Evolutionary conservation across 2,113 vertebrate genomes (phyloP).

Genomic region (Trochalopteron elliotii): DNA sequence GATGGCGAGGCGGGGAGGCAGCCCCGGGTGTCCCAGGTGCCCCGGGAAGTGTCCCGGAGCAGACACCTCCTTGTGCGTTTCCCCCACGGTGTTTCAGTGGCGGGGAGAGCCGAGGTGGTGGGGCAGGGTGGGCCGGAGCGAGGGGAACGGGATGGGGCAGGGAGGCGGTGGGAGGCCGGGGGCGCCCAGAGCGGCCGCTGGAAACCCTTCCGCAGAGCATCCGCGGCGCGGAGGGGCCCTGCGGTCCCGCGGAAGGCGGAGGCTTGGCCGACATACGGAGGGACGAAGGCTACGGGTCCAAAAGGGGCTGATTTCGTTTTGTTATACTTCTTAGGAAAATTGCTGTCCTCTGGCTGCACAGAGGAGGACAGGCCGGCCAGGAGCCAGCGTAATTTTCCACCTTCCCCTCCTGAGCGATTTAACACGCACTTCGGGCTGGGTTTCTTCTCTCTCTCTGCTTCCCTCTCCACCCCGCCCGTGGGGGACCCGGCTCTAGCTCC

Average conservation of each 20-base stretch:
- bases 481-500: not conserved
- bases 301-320: constrained; percentile 29
- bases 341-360: constrained; percentile 2
- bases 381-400: constrained; percentile 53
- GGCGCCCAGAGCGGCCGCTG: not conserved
- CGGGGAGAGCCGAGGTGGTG: not conserved
- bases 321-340: constrained; percentile 27
- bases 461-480: not conserved
- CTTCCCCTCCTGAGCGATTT: constrained; percentile 54
- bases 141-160: not conserved
- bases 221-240: not conserved
- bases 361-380: constrained; percentile 1
- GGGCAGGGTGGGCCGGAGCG: not conserved
- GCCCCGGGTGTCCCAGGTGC: not conserved
- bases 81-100: not conserved
- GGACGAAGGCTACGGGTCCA: not conserved
- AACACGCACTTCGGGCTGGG: not conserved
- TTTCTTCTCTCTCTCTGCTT: not conserved
- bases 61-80: not conserved
- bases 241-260: not conserved
- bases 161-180: not conserved
- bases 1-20: not conserved
- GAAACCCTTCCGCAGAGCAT: not conserved
- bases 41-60: not conserved
- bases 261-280: not conserved